A percentile compares a stretch with the other conserved stretches of the same genome.
Conservation (phyloP, 2,888 invertebrate genomes). For the Aethes cnicana region DNA sequence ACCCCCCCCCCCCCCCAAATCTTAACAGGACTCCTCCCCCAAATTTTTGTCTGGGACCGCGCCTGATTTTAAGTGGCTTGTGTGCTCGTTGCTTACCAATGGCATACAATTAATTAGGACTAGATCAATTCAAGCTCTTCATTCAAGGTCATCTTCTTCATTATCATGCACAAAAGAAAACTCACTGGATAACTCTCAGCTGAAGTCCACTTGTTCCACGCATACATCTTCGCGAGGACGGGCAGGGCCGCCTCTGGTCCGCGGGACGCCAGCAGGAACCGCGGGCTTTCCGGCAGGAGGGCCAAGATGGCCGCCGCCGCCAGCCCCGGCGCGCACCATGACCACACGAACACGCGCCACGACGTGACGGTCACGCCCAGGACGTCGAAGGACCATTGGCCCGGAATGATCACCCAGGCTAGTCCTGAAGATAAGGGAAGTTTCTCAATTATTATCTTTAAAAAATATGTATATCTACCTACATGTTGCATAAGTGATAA, state of each 20-base stretch:
- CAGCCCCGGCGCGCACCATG: slow-evolving; percentile 85
- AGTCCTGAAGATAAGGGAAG: slow-evolving; percentile 80
- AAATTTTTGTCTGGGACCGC: no score
- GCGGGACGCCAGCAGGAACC: slow-evolving; percentile 85
- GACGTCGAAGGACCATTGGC: slow-evolving; percentile 68
- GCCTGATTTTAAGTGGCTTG: no score
- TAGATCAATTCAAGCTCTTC: no score
- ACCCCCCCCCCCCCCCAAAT: no score
- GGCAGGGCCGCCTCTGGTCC: slow-evolving; percentile 83
- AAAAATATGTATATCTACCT: no score
- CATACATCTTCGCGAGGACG: slow-evolving; percentile 84
- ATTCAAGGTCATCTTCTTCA: no score
- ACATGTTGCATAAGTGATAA: no score
- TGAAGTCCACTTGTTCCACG: slow-evolving; percentile 56
- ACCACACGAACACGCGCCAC: slow-evolving; percentile 88
- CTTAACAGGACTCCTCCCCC: no score
- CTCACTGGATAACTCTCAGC: slow-evolving; percentile 71
- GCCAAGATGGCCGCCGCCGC: slow-evolving; percentile 81
- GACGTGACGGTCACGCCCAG: slow-evolving; percentile 82
- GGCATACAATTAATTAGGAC: no score
- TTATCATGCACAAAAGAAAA: no score
- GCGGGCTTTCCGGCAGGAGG: slow-evolving; percentile 89
- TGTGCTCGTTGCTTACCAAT: no score
- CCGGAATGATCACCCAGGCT: slow-evolving; percentile 87
- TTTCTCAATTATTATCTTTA: no score